These are phyloP conservation scores for Trichogramma evanescens DNA, from an alignment of 2,888 invertebrate genomes.

Conservation along the genomic window DNA sequence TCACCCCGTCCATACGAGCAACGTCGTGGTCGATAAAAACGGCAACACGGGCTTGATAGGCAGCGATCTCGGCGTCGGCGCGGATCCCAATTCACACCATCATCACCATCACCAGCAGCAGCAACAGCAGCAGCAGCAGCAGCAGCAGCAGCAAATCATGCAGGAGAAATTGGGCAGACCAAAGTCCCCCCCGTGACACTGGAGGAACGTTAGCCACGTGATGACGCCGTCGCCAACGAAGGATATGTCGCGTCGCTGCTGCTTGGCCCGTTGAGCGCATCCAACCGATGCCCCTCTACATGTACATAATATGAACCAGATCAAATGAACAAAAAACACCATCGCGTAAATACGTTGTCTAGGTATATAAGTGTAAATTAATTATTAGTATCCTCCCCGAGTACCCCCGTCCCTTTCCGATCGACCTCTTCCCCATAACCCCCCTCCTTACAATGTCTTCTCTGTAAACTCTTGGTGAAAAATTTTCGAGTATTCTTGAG, in stretches of 20 bases:
- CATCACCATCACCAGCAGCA: conserved; percentile 39
- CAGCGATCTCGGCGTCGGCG: conserved; percentile 37
- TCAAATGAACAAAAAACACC: no score
- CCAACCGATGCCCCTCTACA: no score
- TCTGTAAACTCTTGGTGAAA: no score
- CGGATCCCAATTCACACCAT: conserved; percentile 40
- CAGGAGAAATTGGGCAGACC: conserved; percentile 43
- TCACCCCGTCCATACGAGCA: conserved; percentile 53
- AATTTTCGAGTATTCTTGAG: no score
- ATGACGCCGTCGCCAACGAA: not conserved
- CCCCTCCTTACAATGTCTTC: no score
- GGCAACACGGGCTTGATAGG: conserved; percentile 41
- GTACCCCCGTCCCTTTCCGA: no score
- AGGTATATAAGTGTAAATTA: no score
- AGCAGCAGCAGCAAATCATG: conserved; percentile 35
- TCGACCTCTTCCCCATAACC: no score
- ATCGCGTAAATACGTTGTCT: no score
- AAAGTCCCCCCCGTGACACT: conserved; percentile 47
- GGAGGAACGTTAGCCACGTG: conserved; percentile 25
- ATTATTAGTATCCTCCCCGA: no score
- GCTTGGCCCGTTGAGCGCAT: conserved; percentile 14
- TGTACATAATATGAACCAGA: no score
- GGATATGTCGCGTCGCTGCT: conserved; percentile 15
- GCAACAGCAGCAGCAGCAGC: conserved; percentile 32
- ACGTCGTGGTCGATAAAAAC: conserved; percentile 50